Evolutionary conservation across 2,797 vertebrate species (phyloP).

Genomic region (Rhodeus uyekii): DNA sequence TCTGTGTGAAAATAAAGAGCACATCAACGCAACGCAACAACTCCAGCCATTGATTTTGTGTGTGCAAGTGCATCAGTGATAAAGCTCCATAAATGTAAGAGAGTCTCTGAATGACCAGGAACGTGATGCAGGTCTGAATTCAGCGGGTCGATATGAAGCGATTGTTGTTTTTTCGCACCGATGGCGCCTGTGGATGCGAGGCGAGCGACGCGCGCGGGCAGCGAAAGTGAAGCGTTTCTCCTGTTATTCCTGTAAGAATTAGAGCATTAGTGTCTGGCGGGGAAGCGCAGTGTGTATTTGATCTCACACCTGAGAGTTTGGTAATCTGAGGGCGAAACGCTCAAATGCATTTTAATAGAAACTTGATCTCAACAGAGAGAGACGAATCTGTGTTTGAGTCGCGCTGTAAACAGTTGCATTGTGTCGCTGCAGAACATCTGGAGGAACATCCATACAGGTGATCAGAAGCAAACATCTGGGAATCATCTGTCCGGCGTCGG

Average conservation of each 20-base stretch:
- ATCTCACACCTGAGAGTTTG: neutral
- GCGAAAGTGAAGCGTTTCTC: neutral
- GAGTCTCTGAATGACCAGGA: conserved; percentile 41
- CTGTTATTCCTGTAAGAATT: neutral
- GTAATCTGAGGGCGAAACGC: neutral
- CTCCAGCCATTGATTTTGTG: conserved; percentile 46
- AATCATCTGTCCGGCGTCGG: conserved; percentile 14
- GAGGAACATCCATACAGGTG: neutral
- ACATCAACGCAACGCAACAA: conserved; percentile 34
- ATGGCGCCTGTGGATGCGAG: conserved; percentile 12
- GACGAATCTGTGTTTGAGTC: neutral
- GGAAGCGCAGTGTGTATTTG: neutral
- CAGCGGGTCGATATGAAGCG: conserved; percentile 47
- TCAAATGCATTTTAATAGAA: neutral
- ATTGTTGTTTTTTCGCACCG: conserved; percentile 41
- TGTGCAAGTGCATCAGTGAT: conserved; percentile 38
- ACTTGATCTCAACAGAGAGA: neutral
- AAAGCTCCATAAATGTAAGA: conserved; percentile 25
- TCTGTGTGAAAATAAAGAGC: conserved; percentile 38
- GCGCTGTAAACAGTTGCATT: neutral
- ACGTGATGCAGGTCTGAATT: conserved; percentile 17
- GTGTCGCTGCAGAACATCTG: neutral
- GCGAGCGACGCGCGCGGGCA: neutral
- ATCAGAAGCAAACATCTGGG: conserved; percentile 11
- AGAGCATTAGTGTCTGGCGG: neutral